Percentiles rank a stretch among this genome's conserved stretches.
Conservation (phyloP, 2,888 invertebrate species). For the Synanthedon vespiformis region DNA sequence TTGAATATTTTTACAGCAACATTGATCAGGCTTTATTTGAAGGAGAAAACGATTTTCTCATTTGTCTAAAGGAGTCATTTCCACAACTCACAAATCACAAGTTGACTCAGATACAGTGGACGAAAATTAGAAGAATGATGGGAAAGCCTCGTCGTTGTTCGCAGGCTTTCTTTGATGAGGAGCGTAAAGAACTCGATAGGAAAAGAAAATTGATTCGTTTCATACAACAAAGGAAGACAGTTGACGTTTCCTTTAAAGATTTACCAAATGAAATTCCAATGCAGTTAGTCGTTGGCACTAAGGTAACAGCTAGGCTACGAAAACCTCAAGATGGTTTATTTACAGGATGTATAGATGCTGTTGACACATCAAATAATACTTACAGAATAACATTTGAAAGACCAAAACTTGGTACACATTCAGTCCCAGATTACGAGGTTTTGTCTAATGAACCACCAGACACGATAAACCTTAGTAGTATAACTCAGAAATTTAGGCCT, state of each 20-base stretch:
- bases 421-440: conserved; percentile 97
- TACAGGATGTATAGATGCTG: conserved; percentile 93
- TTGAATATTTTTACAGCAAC: conserved; percentile 99
- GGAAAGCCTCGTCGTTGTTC: conserved; percentile 97
- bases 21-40: conserved; percentile 95
- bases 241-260: conserved; percentile 85
- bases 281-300: conserved; percentile 94
- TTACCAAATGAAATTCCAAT: conserved; percentile 94
- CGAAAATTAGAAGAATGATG: conserved; percentile 94
- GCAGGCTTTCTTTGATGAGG: conserved; percentile 95
- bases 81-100: conserved; percentile 89
- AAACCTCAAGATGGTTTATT: conserved; percentile 96
- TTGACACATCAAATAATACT: conserved; percentile 93
- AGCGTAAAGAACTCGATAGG: conserved; percentile 88
- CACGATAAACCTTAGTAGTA: conserved; percentile 86
- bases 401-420: conserved; percentile 92
- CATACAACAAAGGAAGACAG: conserved; percentile 90
- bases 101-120: conserved; percentile 93
- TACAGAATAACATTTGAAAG: conserved; percentile 96
- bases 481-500: conserved; percentile 84
- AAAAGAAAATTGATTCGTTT: conserved; percentile 92
- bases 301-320: conserved; percentile 89
- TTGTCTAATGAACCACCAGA: conserved; percentile 93
- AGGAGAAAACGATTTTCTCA: conserved; percentile 96
- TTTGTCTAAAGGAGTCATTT: conserved; percentile 93